These are phyloP conservation scores for Lophotriccus pileatus DNA, from an alignment of 2,797 vertebrate species.

Conservation along the genomic window DNA sequence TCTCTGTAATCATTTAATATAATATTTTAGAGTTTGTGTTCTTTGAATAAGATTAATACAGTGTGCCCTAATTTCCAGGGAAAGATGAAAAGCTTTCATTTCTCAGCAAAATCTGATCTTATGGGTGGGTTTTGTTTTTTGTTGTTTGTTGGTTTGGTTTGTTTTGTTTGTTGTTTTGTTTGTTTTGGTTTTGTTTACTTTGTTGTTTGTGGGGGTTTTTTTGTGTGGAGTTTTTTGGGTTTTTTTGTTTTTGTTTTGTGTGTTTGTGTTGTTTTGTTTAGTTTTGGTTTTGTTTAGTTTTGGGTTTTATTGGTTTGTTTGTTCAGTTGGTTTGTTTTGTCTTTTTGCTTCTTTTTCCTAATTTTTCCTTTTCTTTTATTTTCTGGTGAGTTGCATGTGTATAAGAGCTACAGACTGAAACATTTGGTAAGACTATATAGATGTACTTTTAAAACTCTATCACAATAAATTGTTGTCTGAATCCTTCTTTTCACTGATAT, in stretches of 20 bases:
- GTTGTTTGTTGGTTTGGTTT: no score
- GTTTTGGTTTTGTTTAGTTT: no score
- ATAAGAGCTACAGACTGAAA: neutral
- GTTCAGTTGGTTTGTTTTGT: no score
- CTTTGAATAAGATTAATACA: neutral
- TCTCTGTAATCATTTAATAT: neutral
- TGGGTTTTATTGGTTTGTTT: no score
- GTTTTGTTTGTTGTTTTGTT: no score
- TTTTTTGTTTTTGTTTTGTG: neutral
- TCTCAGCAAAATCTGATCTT: neutral
- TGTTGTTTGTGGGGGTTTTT: no score
- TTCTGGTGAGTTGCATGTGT: neutral
- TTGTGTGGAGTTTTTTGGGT: no score
- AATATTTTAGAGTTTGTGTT: neutral
- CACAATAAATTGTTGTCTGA: neutral
- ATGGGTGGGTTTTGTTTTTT: no score
- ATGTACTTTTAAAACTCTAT: neutral
- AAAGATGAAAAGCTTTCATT: neutral
- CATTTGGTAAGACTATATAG: neutral
- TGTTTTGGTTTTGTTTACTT: no score
- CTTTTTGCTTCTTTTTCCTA: neutral
- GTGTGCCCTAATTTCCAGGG: neutral
- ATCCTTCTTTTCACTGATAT: conserved; percentile 15
- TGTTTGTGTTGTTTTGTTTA: no score
- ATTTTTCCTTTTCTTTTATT: neutral